Conservation (phyloP, 1,140 invertebrate genomes). For the Heliconius himera region DNA sequence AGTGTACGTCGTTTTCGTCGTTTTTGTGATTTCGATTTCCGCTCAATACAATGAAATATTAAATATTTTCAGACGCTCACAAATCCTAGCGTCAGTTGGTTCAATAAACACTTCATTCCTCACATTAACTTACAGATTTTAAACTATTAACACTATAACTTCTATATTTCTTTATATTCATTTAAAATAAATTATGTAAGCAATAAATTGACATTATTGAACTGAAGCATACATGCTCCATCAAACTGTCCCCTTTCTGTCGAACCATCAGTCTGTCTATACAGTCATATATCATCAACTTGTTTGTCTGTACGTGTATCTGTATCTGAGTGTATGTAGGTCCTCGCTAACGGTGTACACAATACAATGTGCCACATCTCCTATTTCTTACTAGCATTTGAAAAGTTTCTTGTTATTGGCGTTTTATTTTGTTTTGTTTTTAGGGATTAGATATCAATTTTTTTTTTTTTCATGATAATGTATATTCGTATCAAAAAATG, state of each 20-base stretch:
- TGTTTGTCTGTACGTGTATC: conserved; percentile 57
- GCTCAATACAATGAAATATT: too few relatives aligned
- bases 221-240: conserved; percentile 3
- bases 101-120: too few relatives aligned
- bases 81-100: too few relatives aligned
- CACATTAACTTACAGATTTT: too few relatives aligned
- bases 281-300: conserved; percentile 63
- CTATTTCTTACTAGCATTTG: neutral
- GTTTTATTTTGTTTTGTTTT: neutral
- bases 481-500: too few relatives aligned
- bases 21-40: too few relatives aligned
- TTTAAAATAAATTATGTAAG: conserved; percentile 12
- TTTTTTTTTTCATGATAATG: too few relatives aligned
- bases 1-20: too few relatives aligned
- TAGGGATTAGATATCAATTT: neutral
- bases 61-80: too few relatives aligned
- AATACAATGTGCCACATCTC: conserved; percentile 53
- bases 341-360: conserved; percentile 70
- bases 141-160: neutral
- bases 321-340: conserved; percentile 50
- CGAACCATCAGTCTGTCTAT: conserved; percentile 41
- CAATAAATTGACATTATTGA: conserved; percentile 2
- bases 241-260: conserved; percentile 45
- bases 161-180: neutral
- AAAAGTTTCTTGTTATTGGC: neutral